Percentiles rank a stretch among this genome's conserved stretches.
These are phyloP conservation scores for Polietes domitor DNA, from an alignment of 2,888 invertebrate genomes.

Conservation along the genomic window DNA sequence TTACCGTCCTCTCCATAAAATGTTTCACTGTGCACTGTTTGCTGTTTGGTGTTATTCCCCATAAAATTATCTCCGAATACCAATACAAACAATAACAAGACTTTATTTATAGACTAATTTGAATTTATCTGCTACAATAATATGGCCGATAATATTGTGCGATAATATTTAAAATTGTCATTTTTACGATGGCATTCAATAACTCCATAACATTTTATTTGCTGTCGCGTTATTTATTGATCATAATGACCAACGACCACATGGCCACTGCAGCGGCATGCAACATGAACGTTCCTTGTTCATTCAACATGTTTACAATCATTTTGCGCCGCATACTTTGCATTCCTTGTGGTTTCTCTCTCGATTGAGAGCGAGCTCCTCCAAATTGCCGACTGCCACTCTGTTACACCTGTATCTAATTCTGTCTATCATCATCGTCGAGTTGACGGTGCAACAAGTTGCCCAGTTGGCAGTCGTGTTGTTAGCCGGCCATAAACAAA, in stretches of 20 bases:
- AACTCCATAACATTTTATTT: constrained; percentile 7
- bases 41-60: too few relatives aligned
- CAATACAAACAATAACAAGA: neutral
- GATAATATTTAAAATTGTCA: constrained; percentile 33
- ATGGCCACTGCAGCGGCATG: neutral
- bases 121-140: constrained; percentile 8
- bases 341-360: neutral
- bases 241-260: neutral
- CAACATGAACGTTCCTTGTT: neutral
- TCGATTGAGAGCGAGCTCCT: neutral
- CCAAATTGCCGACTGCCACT: constrained; percentile 50
- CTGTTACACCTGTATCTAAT: constrained; percentile 57
- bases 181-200: constrained; percentile 29
- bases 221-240: neutral
- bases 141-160: neutral
- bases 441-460: neutral
- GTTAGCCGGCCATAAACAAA: constrained; percentile 60
- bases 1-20: too few relatives aligned
- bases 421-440: neutral
- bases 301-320: constrained; percentile 1
- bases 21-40: too few relatives aligned
- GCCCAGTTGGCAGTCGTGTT: neutral
- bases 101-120: constrained; percentile 10
- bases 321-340: neutral
- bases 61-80: neutral